Evolutionary conservation across 2,113 vertebrate genomes (phyloP).

Genomic region (Nanorana parkeri): DNA sequence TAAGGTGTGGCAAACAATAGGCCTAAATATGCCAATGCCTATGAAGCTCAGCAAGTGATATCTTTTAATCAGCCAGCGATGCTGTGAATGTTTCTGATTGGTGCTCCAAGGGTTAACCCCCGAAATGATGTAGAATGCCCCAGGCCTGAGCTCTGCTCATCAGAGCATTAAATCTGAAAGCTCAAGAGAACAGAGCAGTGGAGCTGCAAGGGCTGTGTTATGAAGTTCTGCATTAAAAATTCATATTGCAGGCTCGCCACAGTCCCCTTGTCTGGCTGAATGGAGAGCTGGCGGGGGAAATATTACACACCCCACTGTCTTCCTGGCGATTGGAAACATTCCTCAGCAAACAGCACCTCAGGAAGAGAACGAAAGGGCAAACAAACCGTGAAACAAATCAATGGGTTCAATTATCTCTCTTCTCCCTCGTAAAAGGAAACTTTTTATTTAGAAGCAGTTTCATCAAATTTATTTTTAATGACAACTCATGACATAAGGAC

Average conservation of each 20-base stretch:
- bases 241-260: constrained; percentile 84
- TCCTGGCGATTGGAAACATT: constrained; percentile 81
- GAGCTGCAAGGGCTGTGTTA: constrained; percentile 77
- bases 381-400: constrained; percentile 82
- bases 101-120: constrained; percentile 75
- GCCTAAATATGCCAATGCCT: not conserved
- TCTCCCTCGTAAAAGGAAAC: constrained; percentile 71
- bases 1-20: not conserved
- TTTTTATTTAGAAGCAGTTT: constrained; percentile 70
- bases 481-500: constrained; percentile 59
- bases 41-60: constrained; percentile 6
- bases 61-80: constrained; percentile 8
- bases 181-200: constrained; percentile 77
- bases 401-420: constrained; percentile 78
- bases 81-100: constrained; percentile 20
- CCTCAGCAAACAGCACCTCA: constrained; percentile 78
- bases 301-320: constrained; percentile 77
- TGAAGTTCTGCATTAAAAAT: constrained; percentile 94
- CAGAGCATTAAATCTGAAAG: constrained; percentile 81
- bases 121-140: constrained; percentile 67
- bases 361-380: constrained; percentile 76
- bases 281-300: constrained; percentile 76
- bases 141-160: constrained; percentile 75
- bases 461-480: constrained; percentile 63
- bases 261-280: constrained; percentile 76